Percentiles rank a stretch among this genome's conserved stretches.
Evolutionary conservation across 1,140 invertebrate species (phyloP).

Genomic region (Drosophila mojavensis): DNA sequence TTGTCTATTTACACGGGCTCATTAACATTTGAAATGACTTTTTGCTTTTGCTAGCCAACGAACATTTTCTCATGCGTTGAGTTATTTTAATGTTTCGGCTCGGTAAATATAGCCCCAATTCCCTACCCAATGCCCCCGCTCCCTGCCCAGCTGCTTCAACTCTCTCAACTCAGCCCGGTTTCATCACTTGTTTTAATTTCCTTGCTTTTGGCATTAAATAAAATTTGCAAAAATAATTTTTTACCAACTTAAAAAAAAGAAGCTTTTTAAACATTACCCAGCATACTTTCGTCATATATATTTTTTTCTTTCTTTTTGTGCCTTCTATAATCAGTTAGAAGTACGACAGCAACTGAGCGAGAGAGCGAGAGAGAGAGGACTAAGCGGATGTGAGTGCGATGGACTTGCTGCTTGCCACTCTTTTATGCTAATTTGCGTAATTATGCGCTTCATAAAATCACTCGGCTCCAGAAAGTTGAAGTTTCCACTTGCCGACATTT

Average conservation of each 20-base stretch:
- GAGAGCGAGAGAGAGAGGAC: not conserved
- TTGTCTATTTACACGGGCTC: conserved; percentile 82
- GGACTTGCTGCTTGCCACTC: conserved; percentile 51
- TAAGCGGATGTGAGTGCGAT: conserved; percentile 37
- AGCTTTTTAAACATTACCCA: conserved; percentile 59
- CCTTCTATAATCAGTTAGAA: conserved; percentile 24
- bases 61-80: conserved; percentile 54
- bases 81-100: conserved; percentile 73
- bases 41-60: conserved; percentile 43
- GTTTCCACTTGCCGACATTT: conserved; percentile 51
- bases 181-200: conserved; percentile 57
- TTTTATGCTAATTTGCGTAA: conserved; percentile 83
- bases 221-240: conserved; percentile 82
- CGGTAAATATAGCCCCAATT: conserved; percentile 44
- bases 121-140: not conserved
- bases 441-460: conserved; percentile 82
- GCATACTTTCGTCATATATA: not conserved
- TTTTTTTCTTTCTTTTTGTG: not conserved
- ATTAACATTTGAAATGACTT: conserved; percentile 83
- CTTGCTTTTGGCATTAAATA: conserved; percentile 68
- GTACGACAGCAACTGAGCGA: not conserved
- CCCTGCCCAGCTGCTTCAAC: not conserved
- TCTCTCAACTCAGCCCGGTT: conserved; percentile 2
- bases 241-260: conserved; percentile 52
- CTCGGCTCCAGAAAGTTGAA: conserved; percentile 61